phyloP scores from a whole-genome alignment of 1,140 invertebrate species.

The Diprion similis region DNA sequence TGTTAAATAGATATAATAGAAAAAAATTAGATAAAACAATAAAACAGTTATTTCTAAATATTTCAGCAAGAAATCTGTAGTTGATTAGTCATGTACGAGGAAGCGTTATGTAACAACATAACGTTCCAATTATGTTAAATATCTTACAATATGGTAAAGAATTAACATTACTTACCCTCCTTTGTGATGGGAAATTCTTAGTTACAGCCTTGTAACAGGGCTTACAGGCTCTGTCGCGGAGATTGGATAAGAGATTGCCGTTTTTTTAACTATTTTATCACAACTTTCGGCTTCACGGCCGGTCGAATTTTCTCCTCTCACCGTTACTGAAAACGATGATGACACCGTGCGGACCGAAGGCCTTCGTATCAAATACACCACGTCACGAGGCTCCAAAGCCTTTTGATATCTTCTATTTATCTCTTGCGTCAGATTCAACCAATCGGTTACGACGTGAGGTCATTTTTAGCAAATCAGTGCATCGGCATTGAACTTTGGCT shows the following conservation, averaged over 20 bases:
- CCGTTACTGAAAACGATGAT: neutral
- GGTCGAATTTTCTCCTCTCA: neutral
- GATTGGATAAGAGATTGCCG: neutral
- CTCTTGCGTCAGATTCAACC: neutral
- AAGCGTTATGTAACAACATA: neutral
- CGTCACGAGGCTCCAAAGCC: neutral
- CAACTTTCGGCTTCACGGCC: neutral
- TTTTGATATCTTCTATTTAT: neutral
- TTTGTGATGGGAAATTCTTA: neutral
- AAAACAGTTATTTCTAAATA: neutral
- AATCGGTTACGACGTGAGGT: neutral
- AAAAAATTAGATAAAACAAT: too few species aligned
- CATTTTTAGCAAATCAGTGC: too few species aligned
- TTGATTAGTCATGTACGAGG: neutral
- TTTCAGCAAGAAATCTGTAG: neutral
- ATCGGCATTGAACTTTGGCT: too few species aligned
- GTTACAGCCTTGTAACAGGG: too few species aligned
- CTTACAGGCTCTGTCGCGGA: too few species aligned
- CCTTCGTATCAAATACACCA: neutral
- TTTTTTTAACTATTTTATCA: neutral
- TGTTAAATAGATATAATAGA: too few species aligned
- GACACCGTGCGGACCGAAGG: neutral
- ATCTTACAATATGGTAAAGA: neutral
- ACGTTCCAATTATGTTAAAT: neutral
- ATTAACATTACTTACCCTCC: neutral